Percentiles rank a stretch among this genome's conserved stretches.
phyloP scores from a whole-genome alignment of 2,113 vertebrate genomes.

The Ameiurus melas region DNA sequence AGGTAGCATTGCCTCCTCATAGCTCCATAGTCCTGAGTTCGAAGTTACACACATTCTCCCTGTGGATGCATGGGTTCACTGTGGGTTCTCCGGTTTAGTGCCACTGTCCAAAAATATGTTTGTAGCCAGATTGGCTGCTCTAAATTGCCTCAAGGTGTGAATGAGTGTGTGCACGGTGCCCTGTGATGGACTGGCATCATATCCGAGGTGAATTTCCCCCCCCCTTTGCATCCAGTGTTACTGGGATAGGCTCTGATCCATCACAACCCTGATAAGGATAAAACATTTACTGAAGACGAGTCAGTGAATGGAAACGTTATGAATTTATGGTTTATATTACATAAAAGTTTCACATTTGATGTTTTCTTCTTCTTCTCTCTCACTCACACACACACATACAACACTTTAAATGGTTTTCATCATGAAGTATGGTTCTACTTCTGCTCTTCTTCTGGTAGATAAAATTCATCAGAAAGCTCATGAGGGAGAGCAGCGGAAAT shows the following conservation, averaged over 20 bases:
- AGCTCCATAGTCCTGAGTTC: background rate
- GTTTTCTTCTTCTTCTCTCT: background rate
- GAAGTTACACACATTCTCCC: background rate
- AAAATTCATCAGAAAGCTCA: conserved; percentile 42
- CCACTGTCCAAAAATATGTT: background rate
- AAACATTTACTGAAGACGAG: background rate
- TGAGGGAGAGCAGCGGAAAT: conserved; percentile 13
- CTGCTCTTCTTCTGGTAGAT: conserved; percentile 52
- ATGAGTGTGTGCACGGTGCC: background rate
- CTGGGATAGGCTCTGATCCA: background rate
- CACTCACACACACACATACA: background rate
- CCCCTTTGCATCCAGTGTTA: background rate
- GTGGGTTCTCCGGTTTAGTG: background rate
- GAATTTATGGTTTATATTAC: background rate
- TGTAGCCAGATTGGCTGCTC: background rate
- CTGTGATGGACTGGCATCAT: conserved; percentile 3
- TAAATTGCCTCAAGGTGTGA: conserved; percentile 10
- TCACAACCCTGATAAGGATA: background rate
- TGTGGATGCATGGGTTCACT: background rate
- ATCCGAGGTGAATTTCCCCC: background rate
- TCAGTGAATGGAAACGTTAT: background rate
- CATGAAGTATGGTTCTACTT: conserved; percentile 13
- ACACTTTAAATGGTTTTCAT: background rate
- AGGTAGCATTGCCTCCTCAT: background rate
- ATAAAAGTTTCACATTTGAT: background rate